Percentiles rank a stretch among this genome's conserved stretches.
These are phyloP conservation scores for Aleadryas rufinucha DNA, from an alignment of 2,113 vertebrate species.

Conservation along the genomic window DNA sequence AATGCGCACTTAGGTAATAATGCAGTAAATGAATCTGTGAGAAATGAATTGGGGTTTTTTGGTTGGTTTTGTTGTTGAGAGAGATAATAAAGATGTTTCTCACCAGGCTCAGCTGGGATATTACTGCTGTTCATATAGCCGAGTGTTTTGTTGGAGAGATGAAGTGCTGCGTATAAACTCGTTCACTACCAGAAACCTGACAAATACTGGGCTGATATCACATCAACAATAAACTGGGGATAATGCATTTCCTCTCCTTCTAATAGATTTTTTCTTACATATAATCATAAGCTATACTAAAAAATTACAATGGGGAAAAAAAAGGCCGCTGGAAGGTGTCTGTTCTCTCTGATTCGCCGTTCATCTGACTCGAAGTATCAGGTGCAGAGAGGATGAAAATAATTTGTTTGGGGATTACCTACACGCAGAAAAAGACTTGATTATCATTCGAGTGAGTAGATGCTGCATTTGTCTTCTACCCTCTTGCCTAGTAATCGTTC, in stretches of 20 bases:
- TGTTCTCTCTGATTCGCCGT: not conserved
- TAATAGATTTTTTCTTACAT: conserved; percentile 16
- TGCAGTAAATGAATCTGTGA: not conserved
- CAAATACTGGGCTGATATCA: not conserved
- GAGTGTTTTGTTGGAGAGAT: conserved; percentile 11
- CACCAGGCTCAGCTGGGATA: not conserved
- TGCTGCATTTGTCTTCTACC: not conserved
- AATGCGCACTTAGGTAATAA: not conserved
- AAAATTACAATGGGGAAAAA: not conserved
- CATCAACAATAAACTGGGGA: conserved; percentile 10
- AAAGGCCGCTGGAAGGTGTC: rapidly evolving
- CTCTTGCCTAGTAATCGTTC: not conserved
- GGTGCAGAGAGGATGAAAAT: not conserved
- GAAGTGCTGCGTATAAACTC: not conserved
- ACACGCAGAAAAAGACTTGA: not conserved
- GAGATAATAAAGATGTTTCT: conserved; percentile 22
- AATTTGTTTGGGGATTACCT: conserved; percentile 19
- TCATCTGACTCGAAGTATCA: not conserved
- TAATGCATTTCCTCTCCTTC: conserved; percentile 8
- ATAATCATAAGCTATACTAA: not conserved
- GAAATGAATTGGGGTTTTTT: not conserved
- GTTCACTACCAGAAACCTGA: conserved; percentile 26
- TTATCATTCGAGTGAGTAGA: not conserved
- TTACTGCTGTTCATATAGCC: not conserved
- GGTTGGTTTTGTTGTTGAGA: not conserved